Evolutionary conservation across 2,797 vertebrate species (phyloP).

Genomic region (Oreochromis mossambicus): DNA sequence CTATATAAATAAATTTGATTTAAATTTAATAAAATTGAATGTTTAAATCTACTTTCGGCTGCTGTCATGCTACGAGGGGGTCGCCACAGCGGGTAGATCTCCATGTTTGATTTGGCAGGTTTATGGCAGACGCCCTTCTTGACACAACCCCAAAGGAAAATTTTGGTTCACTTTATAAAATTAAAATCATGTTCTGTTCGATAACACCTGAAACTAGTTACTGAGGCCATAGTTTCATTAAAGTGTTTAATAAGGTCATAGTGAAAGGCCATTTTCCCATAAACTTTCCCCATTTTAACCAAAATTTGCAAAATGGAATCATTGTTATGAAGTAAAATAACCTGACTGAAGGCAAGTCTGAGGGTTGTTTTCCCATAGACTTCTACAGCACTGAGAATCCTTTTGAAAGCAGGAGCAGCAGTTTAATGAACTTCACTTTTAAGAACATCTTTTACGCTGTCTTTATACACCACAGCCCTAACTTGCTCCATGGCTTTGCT

Average conservation of each 20-base stretch:
- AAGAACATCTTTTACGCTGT: not conserved
- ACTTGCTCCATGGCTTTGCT: not conserved
- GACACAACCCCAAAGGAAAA: not conserved
- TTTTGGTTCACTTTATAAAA: not conserved
- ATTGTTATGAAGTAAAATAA: not conserved
- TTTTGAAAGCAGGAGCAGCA: not conserved
- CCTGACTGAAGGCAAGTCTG: not conserved
- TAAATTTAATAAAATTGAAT: not conserved
- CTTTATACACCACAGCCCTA: not conserved
- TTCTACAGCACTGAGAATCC: not conserved
- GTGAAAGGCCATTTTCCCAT: not conserved
- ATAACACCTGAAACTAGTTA: not conserved
- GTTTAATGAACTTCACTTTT: not conserved
- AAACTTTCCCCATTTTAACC: not conserved
- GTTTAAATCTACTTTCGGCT: not conserved
- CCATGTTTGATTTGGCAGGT: not conserved
- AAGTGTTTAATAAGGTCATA: not conserved
- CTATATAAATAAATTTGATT: accelerated
- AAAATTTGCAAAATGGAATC: not conserved
- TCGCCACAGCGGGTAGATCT: not conserved
- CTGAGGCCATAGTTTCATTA: not conserved
- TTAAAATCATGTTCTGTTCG: accelerated
- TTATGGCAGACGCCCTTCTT: not conserved
- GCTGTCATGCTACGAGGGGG: not conserved
- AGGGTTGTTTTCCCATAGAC: not conserved